Conservation (phyloP, 1,140 invertebrate genomes). For the Bathynomus jamesi region DNA sequence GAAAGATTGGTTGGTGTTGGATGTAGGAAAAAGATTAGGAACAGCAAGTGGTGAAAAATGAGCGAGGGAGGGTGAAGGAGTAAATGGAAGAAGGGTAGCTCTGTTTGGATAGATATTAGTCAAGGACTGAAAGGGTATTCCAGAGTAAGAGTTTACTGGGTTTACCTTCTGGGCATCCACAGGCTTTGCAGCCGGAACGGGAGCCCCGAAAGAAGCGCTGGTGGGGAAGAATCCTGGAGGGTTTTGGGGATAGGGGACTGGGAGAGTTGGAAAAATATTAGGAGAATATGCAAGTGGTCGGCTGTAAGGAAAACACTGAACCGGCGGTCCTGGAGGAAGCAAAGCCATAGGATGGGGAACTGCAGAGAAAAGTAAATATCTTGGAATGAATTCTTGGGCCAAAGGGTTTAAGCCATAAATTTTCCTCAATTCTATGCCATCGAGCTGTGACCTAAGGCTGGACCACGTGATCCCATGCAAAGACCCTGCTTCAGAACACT, state of each 20-base stretch:
- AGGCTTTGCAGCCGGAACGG: not conserved
- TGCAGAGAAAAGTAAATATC: constrained; percentile 23
- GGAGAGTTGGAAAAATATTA: not conserved
- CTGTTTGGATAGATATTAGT: not conserved
- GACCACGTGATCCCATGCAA: constrained; percentile 65
- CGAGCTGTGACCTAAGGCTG: constrained; percentile 58
- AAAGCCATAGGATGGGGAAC: not conserved
- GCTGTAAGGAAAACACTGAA: not conserved
- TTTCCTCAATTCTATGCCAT: constrained; percentile 63
- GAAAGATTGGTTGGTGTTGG: not conserved
- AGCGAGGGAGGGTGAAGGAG: not conserved
- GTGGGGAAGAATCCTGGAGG: not conserved
- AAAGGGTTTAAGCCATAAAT: constrained; percentile 70
- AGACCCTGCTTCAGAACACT: constrained; percentile 64
- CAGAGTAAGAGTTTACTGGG: not conserved
- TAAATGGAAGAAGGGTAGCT: not conserved
- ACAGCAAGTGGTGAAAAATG: not conserved
- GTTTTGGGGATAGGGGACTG: not conserved
- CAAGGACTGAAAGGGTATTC: not conserved
- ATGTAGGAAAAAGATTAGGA: not conserved
- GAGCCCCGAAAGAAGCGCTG: no score
- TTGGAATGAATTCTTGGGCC: constrained; percentile 60
- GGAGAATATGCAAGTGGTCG: not conserved
- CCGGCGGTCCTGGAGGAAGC: not conserved
- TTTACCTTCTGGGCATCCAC: not conserved